Evolutionary conservation across 1,140 invertebrate species (phyloP), one percentile per base, ranked within the genome.

Genomic region (Lordiphosa collinella): DNA sequence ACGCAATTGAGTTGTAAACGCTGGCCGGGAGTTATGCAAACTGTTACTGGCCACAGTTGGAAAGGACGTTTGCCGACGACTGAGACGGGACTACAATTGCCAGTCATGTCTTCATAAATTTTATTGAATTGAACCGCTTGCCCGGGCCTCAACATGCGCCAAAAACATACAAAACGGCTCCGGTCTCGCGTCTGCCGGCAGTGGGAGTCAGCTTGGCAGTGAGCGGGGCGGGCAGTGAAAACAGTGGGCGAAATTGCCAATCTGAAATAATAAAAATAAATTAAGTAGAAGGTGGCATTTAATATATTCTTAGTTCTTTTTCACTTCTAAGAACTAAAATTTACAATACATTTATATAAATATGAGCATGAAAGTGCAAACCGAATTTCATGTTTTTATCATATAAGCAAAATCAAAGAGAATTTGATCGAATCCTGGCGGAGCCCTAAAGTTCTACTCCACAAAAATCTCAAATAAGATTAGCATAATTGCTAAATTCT

Each of bases 21-120:
- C 22, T 60, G 49, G 49, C 8, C 43, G 16, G 25, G 25, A 46
- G 51, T 48, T 58, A 53, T 65, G 51, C 57, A 73, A 63, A 36
- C 16, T 22, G 46, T 48, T 48, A n/a, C 22, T 55, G 25, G 25
- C 25, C 25, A 29, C 25, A 29, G 25, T 59, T 52, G 35, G 52
- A 69, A 58, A 66, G 70, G 75, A 72, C 43, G 34, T 35, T 36
- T 14, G 29, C 13, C 40, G 11, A 14, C 22, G 36, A 37, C 18
- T 13, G 31, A 22, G 16, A 12, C 29, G 62, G 54, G 59, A 82
- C 72, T 84, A 84, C 78, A 84, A 84, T 84, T 84, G 78, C 73
- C 72, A 78, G 78, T 84, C 78, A 84, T 84, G 78, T 84, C 78
- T 84, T 84, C 78, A 84, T 84, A 84, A 84, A 84, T 84, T 84